phyloP scores from a whole-genome alignment of 2,113 vertebrate genomes.

The Halcyon senegalensis region DNA sequence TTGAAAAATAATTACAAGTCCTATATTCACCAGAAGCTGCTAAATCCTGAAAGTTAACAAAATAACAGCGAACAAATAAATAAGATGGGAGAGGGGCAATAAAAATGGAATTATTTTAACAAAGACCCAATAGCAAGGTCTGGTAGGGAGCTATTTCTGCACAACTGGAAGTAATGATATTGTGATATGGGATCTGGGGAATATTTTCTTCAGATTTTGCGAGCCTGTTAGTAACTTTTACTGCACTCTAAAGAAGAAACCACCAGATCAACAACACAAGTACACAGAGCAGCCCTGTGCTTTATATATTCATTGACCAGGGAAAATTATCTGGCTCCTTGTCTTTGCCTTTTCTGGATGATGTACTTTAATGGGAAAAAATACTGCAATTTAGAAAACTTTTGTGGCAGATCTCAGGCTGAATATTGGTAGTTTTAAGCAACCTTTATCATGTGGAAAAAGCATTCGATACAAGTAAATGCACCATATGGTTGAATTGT shows the following conservation, averaged over 20 bases:
- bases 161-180: background rate
- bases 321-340: background rate
- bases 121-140: background rate
- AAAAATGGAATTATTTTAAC: background rate
- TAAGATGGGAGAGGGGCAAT: background rate
- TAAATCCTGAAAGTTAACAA: background rate
- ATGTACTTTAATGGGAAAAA: background rate
- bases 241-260: background rate
- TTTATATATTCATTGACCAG: background rate
- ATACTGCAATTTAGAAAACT: background rate
- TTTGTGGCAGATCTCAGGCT: background rate
- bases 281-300: background rate
- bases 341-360: background rate
- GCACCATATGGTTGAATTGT: background rate
- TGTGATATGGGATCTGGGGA: background rate
- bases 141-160: background rate
- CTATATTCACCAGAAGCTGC: background rate
- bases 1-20: conserved; percentile 35
- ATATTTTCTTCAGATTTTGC: background rate
- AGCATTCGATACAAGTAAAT: background rate
- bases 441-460: background rate
- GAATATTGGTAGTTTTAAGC: background rate
- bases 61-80: conserved; percentile 1
- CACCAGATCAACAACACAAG: background rate
- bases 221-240: background rate